Base-by-base conservation (phyloP, 1,140 invertebrate species). In the Apocrypta bakeri region DNA sequence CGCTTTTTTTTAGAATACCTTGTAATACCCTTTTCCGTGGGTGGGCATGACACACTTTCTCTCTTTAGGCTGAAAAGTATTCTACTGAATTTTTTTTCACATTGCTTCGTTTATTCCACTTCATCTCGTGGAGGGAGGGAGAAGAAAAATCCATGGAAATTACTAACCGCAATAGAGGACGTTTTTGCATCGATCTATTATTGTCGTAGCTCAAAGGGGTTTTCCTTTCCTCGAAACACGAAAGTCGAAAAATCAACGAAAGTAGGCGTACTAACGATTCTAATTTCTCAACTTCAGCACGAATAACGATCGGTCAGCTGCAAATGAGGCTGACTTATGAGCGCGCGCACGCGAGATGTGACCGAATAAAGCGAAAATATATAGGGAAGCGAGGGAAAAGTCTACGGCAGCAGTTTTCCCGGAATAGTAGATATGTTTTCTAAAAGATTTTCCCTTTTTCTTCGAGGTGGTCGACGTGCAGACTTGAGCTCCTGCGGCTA, bases 221-320 rank as follows among this genome's bases (percentile, higher is more conserved):
- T 79, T 27, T 1, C 29, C 27, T 21, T 17, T 1, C 12, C 14
- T 1, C 21, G 2, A 3, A 12, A 7, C 17, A n/a, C 0, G n/a
- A 21, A 21, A 29, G 29, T 29, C 31, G 42, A 33, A 21, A 29
- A 17, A 48, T 40, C 21, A 12, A 27, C 27, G 64, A n/a, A 66
- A 69, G 64, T 8, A 40, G 33, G 17, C 40, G 31, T n/a, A 31
- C 76, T 69, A 48, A 42, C 3, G 27, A 31, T 8, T 17, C 33
- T 78, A 69, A 78, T 79, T 79, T 79, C 69, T 79, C 77, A 71
- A 69, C 27, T 56, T 61, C 40, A 79, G 76, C 75, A n/a, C n/a
- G 75, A 40, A 64, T 79, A 86, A 85, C 82, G 73, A 86, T 78
- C 85, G 84, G 84, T 85, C 84, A 81, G 56, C 85, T 81, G 25